Conservation (phyloP, 2,888 invertebrate species). For the Lypha dubia region DNA sequence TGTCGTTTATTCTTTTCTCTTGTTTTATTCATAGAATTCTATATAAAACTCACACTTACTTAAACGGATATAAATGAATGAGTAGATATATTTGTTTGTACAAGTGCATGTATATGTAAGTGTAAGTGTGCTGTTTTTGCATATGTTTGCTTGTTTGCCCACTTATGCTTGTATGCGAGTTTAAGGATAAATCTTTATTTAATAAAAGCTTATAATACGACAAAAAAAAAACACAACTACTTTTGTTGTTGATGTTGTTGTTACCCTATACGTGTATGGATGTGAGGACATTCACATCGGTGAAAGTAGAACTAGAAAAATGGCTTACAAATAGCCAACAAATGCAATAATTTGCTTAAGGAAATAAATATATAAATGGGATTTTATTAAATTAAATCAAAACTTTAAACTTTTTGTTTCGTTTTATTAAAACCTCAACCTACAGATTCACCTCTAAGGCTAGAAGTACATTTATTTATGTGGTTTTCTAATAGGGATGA, state of each 20-base stretch:
- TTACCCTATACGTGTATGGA: constrained; percentile 9
- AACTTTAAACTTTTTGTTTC: too few relatives aligned
- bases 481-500: too few relatives aligned
- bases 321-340: constrained; percentile 12
- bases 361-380: too few relatives aligned
- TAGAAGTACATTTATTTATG: too few relatives aligned
- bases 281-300: background rate
- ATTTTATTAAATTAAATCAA: background rate
- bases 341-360: background rate
- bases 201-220: constrained; percentile 55
- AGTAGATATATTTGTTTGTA: constrained; percentile 42
- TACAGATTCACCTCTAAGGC: too few relatives aligned
- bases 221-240: constrained; percentile 30
- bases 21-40: constrained; percentile 42
- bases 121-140: background rate
- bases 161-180: background rate
- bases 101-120: background rate
- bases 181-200: constrained; percentile 57
- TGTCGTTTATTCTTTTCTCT: constrained; percentile 25
- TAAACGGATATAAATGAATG: constrained; percentile 26
- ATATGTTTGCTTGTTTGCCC: constrained; percentile 1
- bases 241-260: constrained; percentile 30
- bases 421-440: too few relatives aligned
- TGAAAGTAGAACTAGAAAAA: background rate
- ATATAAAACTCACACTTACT: constrained; percentile 51